Evolutionary conservation across 2,797 vertebrate genomes (phyloP), one percentile per base, ranked within the genome.

Genomic region (Dendrocincla tyrannina): DNA sequence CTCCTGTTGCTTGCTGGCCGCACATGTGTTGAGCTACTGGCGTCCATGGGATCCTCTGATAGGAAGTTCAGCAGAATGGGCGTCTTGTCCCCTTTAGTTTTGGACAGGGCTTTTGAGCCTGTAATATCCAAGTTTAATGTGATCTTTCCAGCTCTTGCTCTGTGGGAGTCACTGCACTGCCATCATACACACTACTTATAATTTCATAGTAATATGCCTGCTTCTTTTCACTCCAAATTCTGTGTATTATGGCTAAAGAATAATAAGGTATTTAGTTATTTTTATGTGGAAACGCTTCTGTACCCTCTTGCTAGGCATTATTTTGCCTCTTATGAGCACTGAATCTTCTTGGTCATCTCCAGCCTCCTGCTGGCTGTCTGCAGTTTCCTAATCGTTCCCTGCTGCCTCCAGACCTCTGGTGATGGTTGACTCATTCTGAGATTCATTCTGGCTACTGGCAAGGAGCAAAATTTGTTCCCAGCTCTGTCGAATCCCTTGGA

Each of bases 301-400:
- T 46, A 25, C 25, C 8, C 18, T 73, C 13, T 59, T 84, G 27
- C 33, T 75, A 3, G 35, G 49, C 9, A 3, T 58, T 69, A 9
- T 47, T 79, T 56, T 69, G 37, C 10, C 62, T 32, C 60, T 56
- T 46, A 46, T 1, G 44, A 30, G 35, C 30, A 11, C 44, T 22
- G 33, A 35, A 14, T 68, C 24, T 46, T 78, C 46, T 37, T 27
- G 11, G 28, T 73, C 6, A 11, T n/a, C 53, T 56, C 60, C 67
- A 84, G 13, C 25, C 49, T 35, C 25, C 6, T n/a, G 24, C 42
- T 64, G 42, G 22, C 52, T 70, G 42, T 24, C 22, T 53, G 2
- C 18, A 18, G 15, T 46, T 83, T 27, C 60, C n/a, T 11, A 6
- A 6, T 27, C 0, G 0, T n/a, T 58, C 30, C 44, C 10, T 52